These are phyloP conservation scores for Sinella curviseta DNA, from an alignment of 1,140 invertebrate genomes.

Conservation along the genomic window DNA sequence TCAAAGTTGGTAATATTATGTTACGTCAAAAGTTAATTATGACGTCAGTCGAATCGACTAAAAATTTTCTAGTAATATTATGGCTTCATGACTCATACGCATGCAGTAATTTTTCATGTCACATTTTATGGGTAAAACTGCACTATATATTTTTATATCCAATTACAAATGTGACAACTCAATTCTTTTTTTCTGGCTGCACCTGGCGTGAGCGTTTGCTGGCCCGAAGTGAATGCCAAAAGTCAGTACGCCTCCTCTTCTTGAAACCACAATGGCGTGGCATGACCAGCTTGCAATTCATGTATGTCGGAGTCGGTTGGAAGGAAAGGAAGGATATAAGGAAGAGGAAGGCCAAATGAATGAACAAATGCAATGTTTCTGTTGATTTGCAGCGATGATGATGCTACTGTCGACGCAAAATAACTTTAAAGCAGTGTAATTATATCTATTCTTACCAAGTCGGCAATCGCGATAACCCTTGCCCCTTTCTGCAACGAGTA, in stretches of 20 bases:
- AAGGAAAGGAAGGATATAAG: neutral
- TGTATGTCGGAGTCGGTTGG: neutral
- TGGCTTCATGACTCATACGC: too few relatives aligned
- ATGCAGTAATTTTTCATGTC: too few relatives aligned
- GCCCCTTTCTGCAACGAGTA: constrained; percentile 36
- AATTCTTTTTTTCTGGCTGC: neutral
- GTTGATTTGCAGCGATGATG: too few relatives aligned
- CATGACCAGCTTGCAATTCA: too few relatives aligned
- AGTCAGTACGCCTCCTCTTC: neutral
- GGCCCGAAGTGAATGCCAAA: neutral
- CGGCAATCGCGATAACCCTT: constrained; percentile 36
- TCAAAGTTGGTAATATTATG: neutral
- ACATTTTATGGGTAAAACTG: too few relatives aligned
- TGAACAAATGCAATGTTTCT: neutral
- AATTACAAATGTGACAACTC: neutral
- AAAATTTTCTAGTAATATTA: too few relatives aligned
- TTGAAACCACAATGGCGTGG: neutral
- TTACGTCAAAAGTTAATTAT: neutral
- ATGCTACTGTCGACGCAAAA: too few relatives aligned
- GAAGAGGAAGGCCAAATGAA: neutral
- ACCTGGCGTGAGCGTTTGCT: neutral
- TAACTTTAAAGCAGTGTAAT: too few relatives aligned
- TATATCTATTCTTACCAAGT: constrained; percentile 34
- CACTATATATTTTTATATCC: neutral
- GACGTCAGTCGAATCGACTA: too few relatives aligned